phyloP scores from a whole-genome alignment of 2,113 vertebrate species.

The Mus pahari region DNA sequence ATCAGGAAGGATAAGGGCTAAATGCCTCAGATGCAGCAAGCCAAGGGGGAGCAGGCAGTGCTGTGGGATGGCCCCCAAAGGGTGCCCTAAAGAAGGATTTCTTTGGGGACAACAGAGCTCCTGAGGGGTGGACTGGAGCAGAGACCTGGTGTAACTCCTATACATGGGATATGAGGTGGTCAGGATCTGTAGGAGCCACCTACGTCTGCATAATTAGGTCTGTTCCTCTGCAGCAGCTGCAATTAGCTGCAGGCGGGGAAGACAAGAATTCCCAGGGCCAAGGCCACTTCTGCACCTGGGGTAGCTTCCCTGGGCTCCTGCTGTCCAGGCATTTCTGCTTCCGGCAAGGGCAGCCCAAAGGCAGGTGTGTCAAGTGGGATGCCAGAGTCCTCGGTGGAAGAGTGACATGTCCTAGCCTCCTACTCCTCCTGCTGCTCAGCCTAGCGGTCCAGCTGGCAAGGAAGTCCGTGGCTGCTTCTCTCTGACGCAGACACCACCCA shows the following conservation, averaged over 20 bases:
- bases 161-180: not conserved
- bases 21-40: conserved; percentile 64
- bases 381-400: not conserved
- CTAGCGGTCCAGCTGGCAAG: not conserved
- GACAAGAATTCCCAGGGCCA: conserved; percentile 66
- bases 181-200: conserved; percentile 78
- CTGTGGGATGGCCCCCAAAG: not conserved
- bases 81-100: not conserved
- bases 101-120: not conserved
- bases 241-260: conserved; percentile 71
- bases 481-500: not conserved
- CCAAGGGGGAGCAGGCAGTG: not conserved
- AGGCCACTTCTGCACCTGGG: conserved; percentile 75
- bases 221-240: conserved; percentile 47
- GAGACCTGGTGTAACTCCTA: not conserved
- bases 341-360: not conserved
- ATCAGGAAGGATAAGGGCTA: conserved; percentile 70
- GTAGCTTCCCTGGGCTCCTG: conserved; percentile 79
- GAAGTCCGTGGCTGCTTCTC: not conserved
- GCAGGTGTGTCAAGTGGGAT: conserved; percentile 35
- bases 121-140: not conserved
- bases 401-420: not conserved
- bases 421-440: not conserved
- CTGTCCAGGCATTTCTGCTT: not conserved
- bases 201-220: conserved; percentile 72